These are phyloP conservation scores for Rhynchomys soricoides DNA, from an alignment of 2,113 vertebrate genomes.

Conservation along the genomic window DNA sequence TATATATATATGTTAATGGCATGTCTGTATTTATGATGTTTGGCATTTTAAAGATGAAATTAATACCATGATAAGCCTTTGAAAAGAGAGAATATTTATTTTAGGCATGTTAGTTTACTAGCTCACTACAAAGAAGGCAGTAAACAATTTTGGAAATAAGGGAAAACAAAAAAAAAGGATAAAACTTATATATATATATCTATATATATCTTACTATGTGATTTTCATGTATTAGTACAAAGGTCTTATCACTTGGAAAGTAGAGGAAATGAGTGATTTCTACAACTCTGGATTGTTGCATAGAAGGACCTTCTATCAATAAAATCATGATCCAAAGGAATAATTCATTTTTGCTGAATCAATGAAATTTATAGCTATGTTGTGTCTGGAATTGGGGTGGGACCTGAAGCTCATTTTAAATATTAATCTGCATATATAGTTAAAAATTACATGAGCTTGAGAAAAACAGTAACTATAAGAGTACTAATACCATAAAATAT, in stretches of 20 bases:
- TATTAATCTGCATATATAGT: background rate
- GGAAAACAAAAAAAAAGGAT: background rate
- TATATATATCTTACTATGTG: background rate
- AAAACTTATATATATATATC: too few relatives aligned
- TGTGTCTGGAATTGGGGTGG: background rate
- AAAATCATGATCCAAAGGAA: background rate
- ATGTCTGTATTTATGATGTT: background rate
- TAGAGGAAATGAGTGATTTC: background rate
- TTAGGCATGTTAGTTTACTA: accelerated
- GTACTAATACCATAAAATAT: background rate
- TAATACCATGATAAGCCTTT: background rate
- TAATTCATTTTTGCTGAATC: background rate
- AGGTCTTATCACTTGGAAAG: background rate
- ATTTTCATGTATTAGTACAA: background rate
- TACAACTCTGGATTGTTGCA: background rate
- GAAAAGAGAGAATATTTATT: background rate
- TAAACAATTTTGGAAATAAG: background rate
- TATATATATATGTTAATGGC: background rate
- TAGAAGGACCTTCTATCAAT: background rate
- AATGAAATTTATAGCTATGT: background rate
- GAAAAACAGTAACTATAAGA: background rate
- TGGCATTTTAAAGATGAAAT: background rate
- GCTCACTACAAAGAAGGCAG: background rate
- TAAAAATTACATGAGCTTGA: background rate
- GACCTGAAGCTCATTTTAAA: background rate